These are phyloP conservation scores for Ptilorrhoa leucosticta DNA, from an alignment of 2,113 vertebrate genomes.

Conservation along the genomic window DNA sequence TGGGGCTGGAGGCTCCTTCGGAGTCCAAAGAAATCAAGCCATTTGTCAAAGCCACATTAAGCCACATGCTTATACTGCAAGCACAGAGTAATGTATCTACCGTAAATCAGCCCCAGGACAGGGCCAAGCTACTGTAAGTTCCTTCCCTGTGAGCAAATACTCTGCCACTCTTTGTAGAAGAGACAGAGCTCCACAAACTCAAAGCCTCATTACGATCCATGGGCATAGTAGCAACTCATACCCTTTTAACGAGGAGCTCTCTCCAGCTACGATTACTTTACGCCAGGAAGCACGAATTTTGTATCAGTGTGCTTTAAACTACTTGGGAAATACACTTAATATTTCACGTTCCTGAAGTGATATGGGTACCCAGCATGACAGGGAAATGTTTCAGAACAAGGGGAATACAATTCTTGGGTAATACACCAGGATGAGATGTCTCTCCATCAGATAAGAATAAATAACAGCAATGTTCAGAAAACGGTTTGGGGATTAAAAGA, in stretches of 20 bases:
- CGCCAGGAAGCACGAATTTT: background rate
- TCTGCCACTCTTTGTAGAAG: background rate
- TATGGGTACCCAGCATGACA: rapidly evolving
- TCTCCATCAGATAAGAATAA: background rate
- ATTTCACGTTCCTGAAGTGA: background rate
- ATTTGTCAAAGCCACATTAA: conserved; percentile 37
- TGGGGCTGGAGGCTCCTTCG: conserved; percentile 39
- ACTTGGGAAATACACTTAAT: background rate
- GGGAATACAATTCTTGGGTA: background rate
- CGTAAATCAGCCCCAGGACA: background rate
- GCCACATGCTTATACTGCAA: background rate
- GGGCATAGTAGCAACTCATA: background rate
- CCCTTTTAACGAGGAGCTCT: background rate
- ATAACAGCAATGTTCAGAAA: background rate
- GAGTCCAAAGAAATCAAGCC: background rate
- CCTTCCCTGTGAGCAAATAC: background rate
- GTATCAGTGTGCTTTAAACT: background rate
- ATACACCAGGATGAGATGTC: background rate
- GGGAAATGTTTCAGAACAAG: background rate
- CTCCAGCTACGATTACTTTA: background rate
- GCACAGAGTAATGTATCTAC: background rate
- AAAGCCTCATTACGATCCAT: background rate
- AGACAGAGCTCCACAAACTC: background rate
- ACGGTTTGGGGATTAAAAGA: background rate
- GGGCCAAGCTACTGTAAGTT: background rate